Evolutionary conservation across 2,113 vertebrate genomes (phyloP), one percentile per base, ranked within the genome.

Genomic region (Gallinago media): DNA sequence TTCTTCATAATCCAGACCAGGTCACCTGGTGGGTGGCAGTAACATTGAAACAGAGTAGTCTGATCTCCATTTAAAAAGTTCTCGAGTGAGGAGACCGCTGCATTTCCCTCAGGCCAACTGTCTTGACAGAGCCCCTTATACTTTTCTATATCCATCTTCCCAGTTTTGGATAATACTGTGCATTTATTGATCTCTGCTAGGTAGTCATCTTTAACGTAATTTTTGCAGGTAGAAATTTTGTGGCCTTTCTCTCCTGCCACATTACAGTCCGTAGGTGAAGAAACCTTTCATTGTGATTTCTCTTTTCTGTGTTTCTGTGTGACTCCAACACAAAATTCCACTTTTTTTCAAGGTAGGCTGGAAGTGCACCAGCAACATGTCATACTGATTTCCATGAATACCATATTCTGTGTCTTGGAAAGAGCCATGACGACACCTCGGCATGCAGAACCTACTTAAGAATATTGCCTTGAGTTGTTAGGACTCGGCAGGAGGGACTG

Each of bases 381-480:
- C 65, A 67, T 83, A 59, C 19, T 63, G 68, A 65, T 95, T 94
- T 94, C 59, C 54, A 65, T 76, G 62, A 94, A 83, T 74, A 55
- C 26, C 23, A 44, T 72, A 62, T 67, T 80, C 31, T 61, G 16
- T 88, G 87, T 80, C 61, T 71, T 91, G 74, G 89, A 74, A 93
- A 85, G 78, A 90, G 82, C 68, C 94, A 88, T 90, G 78, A 78
- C 0, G 25, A 86, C 72, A 97, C 50, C 85, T 95, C 0, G 9
- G 68, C 81, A 74, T 52, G 89, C 74, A 88, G 59, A 63, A 75
- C 71, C 65, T 93, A 27, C 94, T 95, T 94, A 90, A 71, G 89
- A 88, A 92, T 93, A 89, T 94, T 90, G 83, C 92, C 88, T 94
- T 52, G 63, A 89, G 91, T 73, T 88, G 67, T 96, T 70, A 74